Conservation (phyloP, 1,140 invertebrate species). For the Acyrthosiphon pisum region DNA sequence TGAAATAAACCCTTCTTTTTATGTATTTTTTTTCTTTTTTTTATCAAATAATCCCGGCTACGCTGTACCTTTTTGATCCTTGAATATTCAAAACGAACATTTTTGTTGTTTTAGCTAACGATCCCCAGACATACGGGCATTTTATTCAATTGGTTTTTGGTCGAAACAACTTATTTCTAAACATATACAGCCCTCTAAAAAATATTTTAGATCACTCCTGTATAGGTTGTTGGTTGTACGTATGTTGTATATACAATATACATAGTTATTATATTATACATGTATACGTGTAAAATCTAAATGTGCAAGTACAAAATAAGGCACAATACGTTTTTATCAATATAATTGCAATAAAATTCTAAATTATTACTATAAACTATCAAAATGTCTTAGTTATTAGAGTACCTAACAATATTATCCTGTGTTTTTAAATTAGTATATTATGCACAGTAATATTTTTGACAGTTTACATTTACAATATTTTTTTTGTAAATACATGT, state of each 20-base stretch:
- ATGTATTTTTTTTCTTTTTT: constrained; percentile 1
- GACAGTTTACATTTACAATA: background rate
- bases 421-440: background rate
- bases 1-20: constrained; percentile 29
- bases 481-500: background rate
- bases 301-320: background rate
- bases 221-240: background rate
- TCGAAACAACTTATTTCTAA: constrained; percentile 18
- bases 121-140: background rate
- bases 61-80: constrained; percentile 27
- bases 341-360: background rate
- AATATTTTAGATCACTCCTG: background rate
- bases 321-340: background rate
- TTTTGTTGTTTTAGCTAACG: constrained; percentile 50
- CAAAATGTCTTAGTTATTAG: background rate
- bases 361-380: background rate
- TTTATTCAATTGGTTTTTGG: constrained; percentile 20
- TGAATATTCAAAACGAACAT: constrained; percentile 34
- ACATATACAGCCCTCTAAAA: background rate
- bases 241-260: no score
- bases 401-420: background rate
- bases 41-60: background rate
- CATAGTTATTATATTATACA: background rate
- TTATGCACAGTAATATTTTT: background rate
- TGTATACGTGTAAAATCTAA: background rate